Conservation (phyloP, 53 echinoderm and acorn worm genomes). For the Paracentrotus lividus region DNA sequence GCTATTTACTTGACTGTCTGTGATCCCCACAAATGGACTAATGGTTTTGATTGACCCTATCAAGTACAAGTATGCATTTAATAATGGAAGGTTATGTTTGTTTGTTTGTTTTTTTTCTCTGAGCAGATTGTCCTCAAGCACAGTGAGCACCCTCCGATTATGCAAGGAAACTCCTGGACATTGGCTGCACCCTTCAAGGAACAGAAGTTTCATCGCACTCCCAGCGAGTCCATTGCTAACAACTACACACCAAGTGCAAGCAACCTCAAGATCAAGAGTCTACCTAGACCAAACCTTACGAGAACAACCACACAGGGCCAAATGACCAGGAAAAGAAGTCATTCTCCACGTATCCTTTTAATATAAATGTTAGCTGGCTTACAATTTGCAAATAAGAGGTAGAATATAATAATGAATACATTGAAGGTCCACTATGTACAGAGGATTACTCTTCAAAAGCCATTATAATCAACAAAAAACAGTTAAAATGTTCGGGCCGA, state of each 20-base stretch:
- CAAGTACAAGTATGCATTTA: too few species aligned
- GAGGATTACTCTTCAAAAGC: too few species aligned
- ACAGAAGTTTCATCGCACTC: constrained; percentile 96
- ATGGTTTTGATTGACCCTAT: too few species aligned
- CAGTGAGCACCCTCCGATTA: constrained; percentile 99
- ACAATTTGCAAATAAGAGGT: neutral
- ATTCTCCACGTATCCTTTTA: constrained; percentile 96
- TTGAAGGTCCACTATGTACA: too few species aligned
- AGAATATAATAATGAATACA: neutral
- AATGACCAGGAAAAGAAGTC: constrained; percentile 91
- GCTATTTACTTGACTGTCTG: too few species aligned
- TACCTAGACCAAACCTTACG: constrained; percentile 80
- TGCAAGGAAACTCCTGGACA: constrained; percentile 98
- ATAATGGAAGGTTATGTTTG: too few species aligned
- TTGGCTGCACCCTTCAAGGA: constrained; percentile 97
- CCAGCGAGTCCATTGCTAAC: constrained; percentile 99
- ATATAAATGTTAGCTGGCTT: neutral
- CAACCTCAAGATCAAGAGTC: constrained; percentile 84
- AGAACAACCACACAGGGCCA: constrained; percentile 86
- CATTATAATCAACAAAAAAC: too few species aligned
- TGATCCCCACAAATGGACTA: too few species aligned
- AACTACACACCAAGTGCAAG: constrained; percentile 98
- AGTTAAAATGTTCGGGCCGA: too few species aligned
- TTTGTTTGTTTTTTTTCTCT: neutral
- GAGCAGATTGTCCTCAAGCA: constrained; percentile 30